Evolutionary conservation across 2,888 invertebrate species (phyloP).

Genomic region (Cephus rjabovi): DNA sequence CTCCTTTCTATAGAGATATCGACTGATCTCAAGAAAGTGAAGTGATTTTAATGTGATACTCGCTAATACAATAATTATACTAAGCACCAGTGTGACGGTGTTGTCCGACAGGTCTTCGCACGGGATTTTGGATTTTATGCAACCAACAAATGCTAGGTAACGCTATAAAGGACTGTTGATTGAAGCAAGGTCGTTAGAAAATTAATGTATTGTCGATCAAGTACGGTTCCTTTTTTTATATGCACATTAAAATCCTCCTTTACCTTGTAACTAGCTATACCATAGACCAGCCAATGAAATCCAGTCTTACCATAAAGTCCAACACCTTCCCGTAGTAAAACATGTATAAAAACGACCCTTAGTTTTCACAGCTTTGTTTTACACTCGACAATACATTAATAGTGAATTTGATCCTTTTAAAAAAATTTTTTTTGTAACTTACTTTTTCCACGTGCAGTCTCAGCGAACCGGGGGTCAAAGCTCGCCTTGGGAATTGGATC

Average conservation of each 20-base stretch:
- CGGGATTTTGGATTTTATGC: constrained; percentile 58
- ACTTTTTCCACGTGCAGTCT: constrained; percentile 14
- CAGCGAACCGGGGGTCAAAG: constrained; percentile 52
- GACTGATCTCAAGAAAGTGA: not conserved
- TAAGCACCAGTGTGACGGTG: constrained; percentile 53
- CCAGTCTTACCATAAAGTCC: not conserved
- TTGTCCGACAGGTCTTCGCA: constrained; percentile 60
- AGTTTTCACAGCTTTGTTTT: not conserved
- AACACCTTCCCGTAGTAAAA: not conserved
- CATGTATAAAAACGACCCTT: not conserved
- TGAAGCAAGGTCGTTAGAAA: not conserved
- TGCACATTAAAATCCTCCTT: not conserved
- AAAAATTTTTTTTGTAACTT: not conserved
- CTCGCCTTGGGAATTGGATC: constrained; percentile 60
- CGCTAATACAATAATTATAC: constrained; percentile 47
- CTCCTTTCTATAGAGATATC: not conserved
- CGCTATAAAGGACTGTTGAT: constrained; percentile 10
- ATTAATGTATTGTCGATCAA: constrained; percentile 1
- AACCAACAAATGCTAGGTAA: constrained; percentile 58
- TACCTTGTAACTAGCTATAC: not conserved
- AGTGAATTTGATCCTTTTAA: not conserved
- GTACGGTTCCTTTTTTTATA: not conserved
- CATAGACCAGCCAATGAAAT: not conserved
- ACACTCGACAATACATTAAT: not conserved
- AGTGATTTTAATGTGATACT: constrained; percentile 8